Conservation (phyloP, 2,888 invertebrate genomes). For the Latrodectus hesperus region DNA sequence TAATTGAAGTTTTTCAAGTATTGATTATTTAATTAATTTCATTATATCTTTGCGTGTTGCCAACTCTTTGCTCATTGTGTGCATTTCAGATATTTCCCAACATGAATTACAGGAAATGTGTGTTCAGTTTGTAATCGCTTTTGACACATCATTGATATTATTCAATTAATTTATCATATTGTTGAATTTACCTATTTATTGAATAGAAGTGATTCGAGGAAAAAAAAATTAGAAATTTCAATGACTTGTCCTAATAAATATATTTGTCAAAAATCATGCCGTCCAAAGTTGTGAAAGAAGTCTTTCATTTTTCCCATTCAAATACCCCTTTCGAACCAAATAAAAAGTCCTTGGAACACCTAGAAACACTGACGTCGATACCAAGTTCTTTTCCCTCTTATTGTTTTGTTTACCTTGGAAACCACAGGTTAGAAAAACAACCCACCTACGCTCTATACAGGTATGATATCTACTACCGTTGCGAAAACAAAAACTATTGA, state of each 20-base stretch:
- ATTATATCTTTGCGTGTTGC: no score
- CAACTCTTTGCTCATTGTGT: no score
- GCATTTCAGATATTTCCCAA: no score
- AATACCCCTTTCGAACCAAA: not conserved
- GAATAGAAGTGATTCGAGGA: not conserved
- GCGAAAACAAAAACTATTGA: slow-evolving; percentile 58
- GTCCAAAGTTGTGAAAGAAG: not conserved
- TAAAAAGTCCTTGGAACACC: slow-evolving; percentile 55
- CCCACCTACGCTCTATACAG: slow-evolving; percentile 57
- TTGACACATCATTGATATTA: no score
- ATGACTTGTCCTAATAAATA: not conserved
- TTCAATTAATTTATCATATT: no score
- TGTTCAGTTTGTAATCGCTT: no score
- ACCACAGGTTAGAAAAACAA: slow-evolving; percentile 62
- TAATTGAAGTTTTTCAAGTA: no score
- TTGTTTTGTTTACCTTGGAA: slow-evolving; percentile 67
- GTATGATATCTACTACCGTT: slow-evolving; percentile 39
- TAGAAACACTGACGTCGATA: slow-evolving; percentile 64
- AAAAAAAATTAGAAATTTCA: not conserved
- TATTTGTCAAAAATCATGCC: not conserved
- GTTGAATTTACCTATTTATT: not conserved
- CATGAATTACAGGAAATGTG: no score
- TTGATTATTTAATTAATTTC: no score
- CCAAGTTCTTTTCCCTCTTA: slow-evolving; percentile 27
- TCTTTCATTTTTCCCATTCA: not conserved